phyloP scores from a whole-genome alignment of 2,888 invertebrate genomes.

The Drosophila paracracens region DNA sequence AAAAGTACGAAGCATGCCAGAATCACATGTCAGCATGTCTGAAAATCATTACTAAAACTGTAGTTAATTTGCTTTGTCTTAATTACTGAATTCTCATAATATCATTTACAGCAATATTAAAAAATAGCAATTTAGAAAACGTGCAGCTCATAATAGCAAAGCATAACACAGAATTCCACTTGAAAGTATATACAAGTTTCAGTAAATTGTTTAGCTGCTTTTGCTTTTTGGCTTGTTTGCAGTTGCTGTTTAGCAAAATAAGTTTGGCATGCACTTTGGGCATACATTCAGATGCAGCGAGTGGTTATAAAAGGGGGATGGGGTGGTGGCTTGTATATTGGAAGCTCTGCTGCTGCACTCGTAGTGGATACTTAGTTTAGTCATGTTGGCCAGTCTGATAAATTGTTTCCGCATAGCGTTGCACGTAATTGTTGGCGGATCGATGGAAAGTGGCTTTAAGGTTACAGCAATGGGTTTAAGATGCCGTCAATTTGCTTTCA shows the following conservation, averaged over 20 bases:
- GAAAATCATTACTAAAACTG: not conserved
- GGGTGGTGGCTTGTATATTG: not conserved
- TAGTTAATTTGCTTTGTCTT: not conserved
- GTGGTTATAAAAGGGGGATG: not conserved
- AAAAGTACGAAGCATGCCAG: too few relatives aligned
- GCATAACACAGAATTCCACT: not conserved
- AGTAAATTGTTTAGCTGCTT: constrained; percentile 10
- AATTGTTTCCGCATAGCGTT: constrained; percentile 75
- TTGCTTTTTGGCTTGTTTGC: constrained; percentile 50
- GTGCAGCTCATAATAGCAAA: not conserved
- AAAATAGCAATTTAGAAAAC: not conserved
- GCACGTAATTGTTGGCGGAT: constrained; percentile 77
- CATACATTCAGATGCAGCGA: constrained; percentile 54
- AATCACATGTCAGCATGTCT: too few relatives aligned
- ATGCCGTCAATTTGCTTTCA: constrained; percentile 27
- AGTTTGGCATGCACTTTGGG: constrained; percentile 75
- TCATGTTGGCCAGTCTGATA: constrained; percentile 75
- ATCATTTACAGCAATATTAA: not conserved
- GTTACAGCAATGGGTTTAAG: constrained; percentile 20
- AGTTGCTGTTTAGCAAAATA: constrained; percentile 66
- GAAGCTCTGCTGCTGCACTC: constrained; percentile 21
- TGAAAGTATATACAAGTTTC: constrained; percentile 44
- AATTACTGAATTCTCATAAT: not conserved
- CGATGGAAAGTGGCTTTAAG: constrained; percentile 77
- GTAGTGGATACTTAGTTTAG: constrained; percentile 50